Evolutionary conservation across 2,797 vertebrate genomes (phyloP), one percentile per base, ranked within the genome.

Genomic region (Buphagus erythrorhynchus): DNA sequence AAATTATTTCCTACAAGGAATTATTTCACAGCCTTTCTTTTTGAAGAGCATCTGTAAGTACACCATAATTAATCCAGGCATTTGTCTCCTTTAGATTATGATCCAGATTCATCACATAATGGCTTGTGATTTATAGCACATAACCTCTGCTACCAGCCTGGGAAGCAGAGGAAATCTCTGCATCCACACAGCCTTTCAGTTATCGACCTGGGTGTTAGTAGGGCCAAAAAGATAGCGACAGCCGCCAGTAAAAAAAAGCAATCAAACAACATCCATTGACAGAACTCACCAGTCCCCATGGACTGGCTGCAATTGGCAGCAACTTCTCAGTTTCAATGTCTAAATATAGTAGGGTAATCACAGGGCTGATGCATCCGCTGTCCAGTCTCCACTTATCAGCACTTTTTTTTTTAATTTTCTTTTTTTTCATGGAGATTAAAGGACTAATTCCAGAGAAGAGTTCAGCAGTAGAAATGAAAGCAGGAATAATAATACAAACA

Each of bases 321-420:
- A 71, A n/a, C 88, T 94, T 88, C 90, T 93, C 93, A 40, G 79
- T 93, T 90, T 93, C 76, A 55, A 14, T 77, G 73, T 90, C 94
- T 88, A 96, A 90, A 96, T 68, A 85, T 18, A 96, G 95, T 4
- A 83, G 81, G 83, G 66, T 62, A 95, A 96, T 96, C 95, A 45
- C 63, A 4, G 82, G 76, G 82, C 77, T 38, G 84, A 86, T 69
- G 40, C 28, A 85, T 86, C 42, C 10, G 5, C 52, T 52, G 63
- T 67, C 86, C 96, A 82, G 71, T 61, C 68, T 69, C 61, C 40
- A 35, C 77, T 93, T 89, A 93, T 88, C 45, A 80, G 90, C 54
- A 97, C 20, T 31, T 83, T 83, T 72, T 59, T 21, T n/a, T 20
- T 36, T 16, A 1, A 16, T 62, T 68, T 85, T 43, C 24, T 86